These are phyloP conservation scores for Rhamphomyia laevipes DNA, from an alignment of 2,888 invertebrate genomes.

Conservation along the genomic window DNA sequence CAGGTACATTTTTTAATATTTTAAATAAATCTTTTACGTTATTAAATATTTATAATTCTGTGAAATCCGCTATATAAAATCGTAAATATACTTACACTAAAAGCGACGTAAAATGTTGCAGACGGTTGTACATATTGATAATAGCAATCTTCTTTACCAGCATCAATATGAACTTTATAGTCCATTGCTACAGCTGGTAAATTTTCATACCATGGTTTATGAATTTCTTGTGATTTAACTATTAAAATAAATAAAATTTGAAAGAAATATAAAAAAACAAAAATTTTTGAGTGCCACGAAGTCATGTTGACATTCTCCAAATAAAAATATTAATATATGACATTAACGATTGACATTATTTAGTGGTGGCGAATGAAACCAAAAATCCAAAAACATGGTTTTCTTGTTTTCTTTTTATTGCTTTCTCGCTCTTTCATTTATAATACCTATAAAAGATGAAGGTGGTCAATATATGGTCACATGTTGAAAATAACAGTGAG, in stretches of 20 bases:
- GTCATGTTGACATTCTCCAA: background rate
- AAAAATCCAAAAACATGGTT: too few species aligned
- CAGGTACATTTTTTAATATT: too few species aligned
- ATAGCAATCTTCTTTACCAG: slow-evolving; percentile 93
- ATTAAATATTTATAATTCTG: too few species aligned
- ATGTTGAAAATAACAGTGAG: too few species aligned
- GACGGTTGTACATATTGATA: slow-evolving; percentile 86
- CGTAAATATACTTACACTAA: slow-evolving; percentile 54
- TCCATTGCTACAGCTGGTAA: slow-evolving; percentile 90
- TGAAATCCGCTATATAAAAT: slow-evolving; percentile 10
- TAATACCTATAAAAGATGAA: too few species aligned
- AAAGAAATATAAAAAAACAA: background rate
- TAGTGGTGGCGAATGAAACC: too few species aligned
- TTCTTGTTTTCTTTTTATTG: too few species aligned
- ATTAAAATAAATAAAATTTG: background rate
- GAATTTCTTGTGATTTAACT: slow-evolving; percentile 34
- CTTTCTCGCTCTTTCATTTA: too few species aligned
- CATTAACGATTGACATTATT: too few species aligned
- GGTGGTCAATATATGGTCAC: too few species aligned
- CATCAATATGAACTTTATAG: slow-evolving; percentile 88
- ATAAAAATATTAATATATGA: background rate
- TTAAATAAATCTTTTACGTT: too few species aligned
- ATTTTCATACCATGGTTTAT: slow-evolving; percentile 72
- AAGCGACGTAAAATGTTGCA: slow-evolving; percentile 86
- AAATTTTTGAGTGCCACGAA: background rate